These are phyloP conservation scores for Bombus confusus DNA, from an alignment of 1,140 invertebrate genomes.

Conservation along the genomic window DNA sequence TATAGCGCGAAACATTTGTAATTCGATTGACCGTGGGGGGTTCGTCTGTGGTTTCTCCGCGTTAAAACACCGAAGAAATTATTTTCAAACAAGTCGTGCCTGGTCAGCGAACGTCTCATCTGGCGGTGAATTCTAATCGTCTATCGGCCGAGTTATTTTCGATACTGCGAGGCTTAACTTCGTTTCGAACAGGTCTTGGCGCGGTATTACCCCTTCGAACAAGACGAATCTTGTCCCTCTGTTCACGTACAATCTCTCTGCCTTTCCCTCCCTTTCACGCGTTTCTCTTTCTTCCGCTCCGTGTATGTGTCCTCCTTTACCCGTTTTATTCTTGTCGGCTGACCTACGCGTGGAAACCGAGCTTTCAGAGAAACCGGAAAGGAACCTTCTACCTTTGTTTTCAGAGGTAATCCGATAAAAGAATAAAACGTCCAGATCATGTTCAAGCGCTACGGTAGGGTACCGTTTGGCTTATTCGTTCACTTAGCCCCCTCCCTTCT, in stretches of 20 bases:
- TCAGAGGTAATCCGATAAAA: slow-evolving; percentile 13
- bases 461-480: neutral
- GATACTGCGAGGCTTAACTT: slow-evolving; percentile 51
- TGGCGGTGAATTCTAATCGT: slow-evolving; percentile 50
- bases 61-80: slow-evolving; percentile 58
- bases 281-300: neutral
- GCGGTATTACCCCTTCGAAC: slow-evolving; percentile 4
- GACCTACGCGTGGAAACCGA: neutral
- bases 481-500: neutral
- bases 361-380: neutral
- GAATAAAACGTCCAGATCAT: neutral
- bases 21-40: slow-evolving; percentile 56
- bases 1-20: neutral
- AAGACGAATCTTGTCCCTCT: slow-evolving; percentile 17
- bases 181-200: slow-evolving; percentile 11
- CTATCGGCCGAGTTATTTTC: slow-evolving; percentile 56
- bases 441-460: neutral
- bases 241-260: neutral
- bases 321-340: neutral
- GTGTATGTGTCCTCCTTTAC: slow-evolving; percentile 1
- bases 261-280: neutral
- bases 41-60: slow-evolving; percentile 65
- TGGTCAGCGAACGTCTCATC: slow-evolving; percentile 37
- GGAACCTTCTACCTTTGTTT: slow-evolving; percentile 13
- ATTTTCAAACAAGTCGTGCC: slow-evolving; percentile 56